These are phyloP conservation scores for Leptarthrus brevirostris DNA, from an alignment of 2,888 invertebrate genomes.

Conservation along the genomic window DNA sequence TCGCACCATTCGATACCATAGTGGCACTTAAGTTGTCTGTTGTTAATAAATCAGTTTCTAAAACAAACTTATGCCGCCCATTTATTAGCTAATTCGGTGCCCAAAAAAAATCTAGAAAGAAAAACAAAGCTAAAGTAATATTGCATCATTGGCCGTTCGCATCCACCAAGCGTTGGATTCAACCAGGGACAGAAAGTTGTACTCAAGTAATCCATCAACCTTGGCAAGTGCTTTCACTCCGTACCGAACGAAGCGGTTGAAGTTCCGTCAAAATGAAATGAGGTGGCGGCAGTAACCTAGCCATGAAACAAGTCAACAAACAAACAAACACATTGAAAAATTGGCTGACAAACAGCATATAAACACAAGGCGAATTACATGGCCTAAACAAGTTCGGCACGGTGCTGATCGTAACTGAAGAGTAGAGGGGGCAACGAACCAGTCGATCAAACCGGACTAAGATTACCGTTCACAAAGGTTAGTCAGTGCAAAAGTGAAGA, in stretches of 20 bases:
- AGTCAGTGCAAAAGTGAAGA: neutral
- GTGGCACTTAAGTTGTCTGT: neutral
- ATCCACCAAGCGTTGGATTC: neutral
- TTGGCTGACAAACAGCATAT: slow-evolving; percentile 35
- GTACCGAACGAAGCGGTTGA: neutral
- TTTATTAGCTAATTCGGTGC: neutral
- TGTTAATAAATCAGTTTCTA: neutral
- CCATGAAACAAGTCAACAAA: slow-evolving; percentile 38
- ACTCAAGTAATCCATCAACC: slow-evolving; percentile 50
- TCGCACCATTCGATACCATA: neutral
- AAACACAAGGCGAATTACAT: slow-evolving; percentile 25
- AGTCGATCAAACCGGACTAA: neutral
- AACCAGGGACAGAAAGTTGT: slow-evolving; percentile 47
- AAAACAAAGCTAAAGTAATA: neutral
- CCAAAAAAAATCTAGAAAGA: neutral
- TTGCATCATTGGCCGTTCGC: neutral
- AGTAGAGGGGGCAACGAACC: neutral
- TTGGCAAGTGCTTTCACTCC: slow-evolving; percentile 52
- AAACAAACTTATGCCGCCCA: neutral
- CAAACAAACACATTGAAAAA: slow-evolving; percentile 29
- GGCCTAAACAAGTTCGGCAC: neutral
- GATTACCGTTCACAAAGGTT: slow-evolving; percentile 27
- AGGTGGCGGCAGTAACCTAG: slow-evolving; percentile 29
- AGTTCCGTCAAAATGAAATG: slow-evolving; percentile 5
- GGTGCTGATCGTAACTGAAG: neutral